Conservation (phyloP, 2,888 invertebrate genomes). For the Hyposoter didymator region DNA sequence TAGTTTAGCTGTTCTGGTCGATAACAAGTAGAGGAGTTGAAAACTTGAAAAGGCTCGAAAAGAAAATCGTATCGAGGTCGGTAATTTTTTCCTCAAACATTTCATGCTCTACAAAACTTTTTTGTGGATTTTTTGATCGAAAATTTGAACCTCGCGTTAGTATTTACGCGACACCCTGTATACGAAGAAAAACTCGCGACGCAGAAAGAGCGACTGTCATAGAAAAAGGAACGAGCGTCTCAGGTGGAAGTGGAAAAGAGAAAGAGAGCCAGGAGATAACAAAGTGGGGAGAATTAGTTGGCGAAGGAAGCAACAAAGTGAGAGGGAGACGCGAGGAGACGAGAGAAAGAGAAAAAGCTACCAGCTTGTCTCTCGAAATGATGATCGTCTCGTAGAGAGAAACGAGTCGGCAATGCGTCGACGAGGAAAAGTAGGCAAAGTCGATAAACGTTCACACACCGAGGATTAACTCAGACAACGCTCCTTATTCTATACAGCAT, state of each 20-base stretch:
- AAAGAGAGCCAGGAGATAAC: not conserved
- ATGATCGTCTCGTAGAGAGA: slow-evolving; percentile 53
- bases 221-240: not conserved
- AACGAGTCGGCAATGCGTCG: slow-evolving; percentile 43
- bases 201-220: not conserved
- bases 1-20: not conserved
- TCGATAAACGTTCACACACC: slow-evolving; percentile 31
- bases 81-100: not conserved
- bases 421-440: slow-evolving; percentile 62
- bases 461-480: not conserved
- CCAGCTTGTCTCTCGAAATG: slow-evolving; percentile 31
- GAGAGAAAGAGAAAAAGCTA: not conserved
- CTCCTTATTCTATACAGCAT: slow-evolving; percentile 14
- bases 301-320: not conserved
- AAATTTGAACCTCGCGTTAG: not conserved
- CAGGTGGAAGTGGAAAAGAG: slow-evolving; percentile 13
- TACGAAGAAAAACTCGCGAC: not conserved
- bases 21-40: not conserved
- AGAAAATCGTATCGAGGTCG: not conserved
- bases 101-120: not conserved
- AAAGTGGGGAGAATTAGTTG: not conserved
- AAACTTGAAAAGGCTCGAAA: not conserved
- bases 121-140: not conserved
- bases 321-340: not conserved
- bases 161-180: not conserved